Base-by-base conservation (phyloP, 2,797 vertebrate genomes). In the Pangasius djambal region DNA sequence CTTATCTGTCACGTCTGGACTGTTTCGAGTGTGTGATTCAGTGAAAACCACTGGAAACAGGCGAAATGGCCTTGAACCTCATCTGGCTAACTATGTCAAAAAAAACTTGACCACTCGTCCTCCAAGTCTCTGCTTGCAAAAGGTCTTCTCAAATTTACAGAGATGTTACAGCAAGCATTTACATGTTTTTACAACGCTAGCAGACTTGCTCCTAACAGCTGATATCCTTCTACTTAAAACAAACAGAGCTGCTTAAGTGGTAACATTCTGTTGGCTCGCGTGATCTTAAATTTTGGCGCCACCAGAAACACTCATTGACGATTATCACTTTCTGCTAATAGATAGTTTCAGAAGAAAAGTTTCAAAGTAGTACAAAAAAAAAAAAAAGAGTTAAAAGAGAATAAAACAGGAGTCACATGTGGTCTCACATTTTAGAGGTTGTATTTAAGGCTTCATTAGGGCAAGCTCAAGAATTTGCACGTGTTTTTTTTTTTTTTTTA, bases 391-490 rank as follows among this genome's bases (percentile, higher is more conserved):
- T 59, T 65, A 50, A 34, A 67, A 8, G 3, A 52, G 44, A n/a
- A 50, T n/a, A 48, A 65, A 55, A 72, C 22, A 50, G 20, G 67
- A 55, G 70, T 86, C 48, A 20, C 8, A 15, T 63, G 55, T 20
- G 22, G 85, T 61, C 59, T 15, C 50, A 57, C 67, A 70, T 55
- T 72, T 44, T 22, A 55, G 3, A 86, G 37, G 25, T 13, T 75
- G 37, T 63, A 50, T 59, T 86, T 86, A 44, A 44, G 70, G 25
- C 40, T 31, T 61, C 25, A 63, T 86, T 77, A 63, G 15, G 55
- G 57, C 70, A 63, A 61, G 37, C 50, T 37, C 61, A 65, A 57
- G 84, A 74, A 16, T 52, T 74, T 40, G 67, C 67, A 85, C 84
- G 72, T 57, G 20, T 85, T 20, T 85, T 85, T 48, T 48, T 48